phyloP scores from a whole-genome alignment of 2,113 vertebrate genomes.

The Eudyptes chrysolophus region DNA sequence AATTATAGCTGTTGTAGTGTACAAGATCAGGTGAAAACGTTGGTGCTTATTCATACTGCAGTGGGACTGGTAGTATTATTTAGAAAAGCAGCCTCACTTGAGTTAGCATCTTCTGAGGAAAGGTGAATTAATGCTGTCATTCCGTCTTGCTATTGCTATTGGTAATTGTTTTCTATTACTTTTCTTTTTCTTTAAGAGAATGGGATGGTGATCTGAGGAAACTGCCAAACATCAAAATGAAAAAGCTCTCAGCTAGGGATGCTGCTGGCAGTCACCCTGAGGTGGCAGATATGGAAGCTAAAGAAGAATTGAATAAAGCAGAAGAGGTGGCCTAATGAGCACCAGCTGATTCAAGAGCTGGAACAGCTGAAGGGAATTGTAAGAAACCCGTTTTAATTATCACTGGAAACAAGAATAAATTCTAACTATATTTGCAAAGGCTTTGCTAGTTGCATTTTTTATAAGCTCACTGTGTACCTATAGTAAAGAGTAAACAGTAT shows the following conservation, averaged over 20 bases:
- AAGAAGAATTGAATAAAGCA: slow-evolving; percentile 26
- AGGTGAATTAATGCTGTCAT: not conserved
- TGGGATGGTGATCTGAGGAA: slow-evolving; percentile 94
- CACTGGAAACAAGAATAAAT: slow-evolving; percentile 22
- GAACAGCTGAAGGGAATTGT: not conserved
- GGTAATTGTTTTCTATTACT: not conserved
- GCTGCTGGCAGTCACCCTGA: slow-evolving; percentile 46
- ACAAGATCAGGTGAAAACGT: not conserved
- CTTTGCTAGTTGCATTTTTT: not conserved
- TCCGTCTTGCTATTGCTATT: not conserved
- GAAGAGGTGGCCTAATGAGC: slow-evolving; percentile 20
- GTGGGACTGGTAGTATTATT: not conserved
- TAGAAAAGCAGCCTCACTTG: not conserved
- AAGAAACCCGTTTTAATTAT: slow-evolving; percentile 11
- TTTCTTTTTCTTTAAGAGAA: slow-evolving; percentile 74
- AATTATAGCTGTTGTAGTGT: not conserved
- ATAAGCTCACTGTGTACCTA: not conserved
- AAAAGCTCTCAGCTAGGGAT: slow-evolving; percentile 81
- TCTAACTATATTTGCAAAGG: not conserved
- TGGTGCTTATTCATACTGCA: not conserved
- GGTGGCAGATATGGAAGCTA: slow-evolving; percentile 27
- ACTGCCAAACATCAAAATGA: slow-evolving; percentile 93
- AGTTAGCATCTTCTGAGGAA: not conserved
- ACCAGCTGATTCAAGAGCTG: slow-evolving; percentile 24
- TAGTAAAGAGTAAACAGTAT: not conserved